Percentiles rank a stretch among this genome's conserved stretches.
phyloP scores from a whole-genome alignment of 2,888 invertebrate genomes.

The Slavum lentiscoides region DNA sequence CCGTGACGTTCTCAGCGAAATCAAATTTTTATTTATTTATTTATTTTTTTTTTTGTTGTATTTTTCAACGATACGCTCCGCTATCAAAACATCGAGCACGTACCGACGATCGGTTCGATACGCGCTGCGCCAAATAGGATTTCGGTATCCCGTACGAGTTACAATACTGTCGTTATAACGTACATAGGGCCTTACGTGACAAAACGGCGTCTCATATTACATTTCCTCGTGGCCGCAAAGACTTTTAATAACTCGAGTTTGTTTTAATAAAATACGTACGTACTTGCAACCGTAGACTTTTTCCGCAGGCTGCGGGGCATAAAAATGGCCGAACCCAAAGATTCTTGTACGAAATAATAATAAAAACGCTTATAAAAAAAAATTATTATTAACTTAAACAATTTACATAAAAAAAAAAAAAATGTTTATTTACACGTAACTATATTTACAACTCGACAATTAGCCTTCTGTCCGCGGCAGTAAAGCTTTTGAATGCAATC shows the following conservation, averaged over 20 bases:
- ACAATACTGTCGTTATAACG: neutral
- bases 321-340: too few relatives aligned
- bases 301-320: too few relatives aligned
- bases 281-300: too few relatives aligned
- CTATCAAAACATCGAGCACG: slow-evolving; percentile 30
- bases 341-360: too few relatives aligned
- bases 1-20: slow-evolving; percentile 1
- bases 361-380: too few relatives aligned
- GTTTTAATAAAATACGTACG: neutral
- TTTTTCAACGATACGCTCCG: neutral
- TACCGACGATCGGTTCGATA: neutral
- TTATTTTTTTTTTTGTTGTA: neutral
- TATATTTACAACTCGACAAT: too few relatives aligned
- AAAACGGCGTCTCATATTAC: neutral
- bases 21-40: slow-evolving; percentile 17
- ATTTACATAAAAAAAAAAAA: too few relatives aligned
- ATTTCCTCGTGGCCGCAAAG: neutral
- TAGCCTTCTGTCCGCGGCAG: too few relatives aligned
- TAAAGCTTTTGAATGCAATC: too few relatives aligned
- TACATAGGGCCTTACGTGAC: neutral
- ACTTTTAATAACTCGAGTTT: slow-evolving; percentile 8
- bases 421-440: too few relatives aligned
- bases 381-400: too few relatives aligned
- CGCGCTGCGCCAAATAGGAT: slow-evolving; percentile 16
- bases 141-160: neutral